Base-by-base conservation (phyloP, 2,888 invertebrate species). In the Perizoma affinitatum region DNA sequence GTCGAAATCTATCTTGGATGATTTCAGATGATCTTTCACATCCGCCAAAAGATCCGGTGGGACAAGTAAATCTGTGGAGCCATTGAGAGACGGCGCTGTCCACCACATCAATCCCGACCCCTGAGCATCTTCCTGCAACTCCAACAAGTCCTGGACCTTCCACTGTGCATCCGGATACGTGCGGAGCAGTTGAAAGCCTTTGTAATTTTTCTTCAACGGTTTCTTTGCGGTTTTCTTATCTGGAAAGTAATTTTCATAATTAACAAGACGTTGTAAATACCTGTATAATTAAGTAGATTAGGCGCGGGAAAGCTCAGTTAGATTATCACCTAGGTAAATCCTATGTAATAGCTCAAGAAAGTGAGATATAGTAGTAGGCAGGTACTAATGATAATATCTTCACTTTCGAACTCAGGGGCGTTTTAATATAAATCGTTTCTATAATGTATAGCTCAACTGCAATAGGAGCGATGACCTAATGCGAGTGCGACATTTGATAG, bases 41-140 rank as follows among this genome's bases (percentile, higher is more conserved):
- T 94, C 94, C 4, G 77, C 78, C 4, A 95, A 84, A 57, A 95
- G 89, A 62, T 94, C 94, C 1, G 96, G 96, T 0, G 96, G 94
- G 8, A 97, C 94, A 51, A 97, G 93, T 5, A 97, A 87, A 76
- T 97, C 97, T 0, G 95, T 94, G 5, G 95, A 90, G 5, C 93
- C 86, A 55, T 92, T 92, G 5, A 92, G 73, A 0, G 92, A 87
- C 0, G 93, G 93, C 22, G 81, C 63, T 0, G 92, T 88, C 93
- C 93, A 93, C 93, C 93, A 93, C 89, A 88, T 91, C 7, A 93
- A 51, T 0, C 90, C 93, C 0, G 92, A 92, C 0, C 90, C 92
- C 48, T 90, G 87, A 0, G 90, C 89, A 8, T 93, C 93, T 45
- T 93, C 93, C 61, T 90, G 84, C 46, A 93, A 74, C 40, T 91